Evolutionary conservation across 2,888 invertebrate species (phyloP).

Genomic region (Elegia similella): DNA sequence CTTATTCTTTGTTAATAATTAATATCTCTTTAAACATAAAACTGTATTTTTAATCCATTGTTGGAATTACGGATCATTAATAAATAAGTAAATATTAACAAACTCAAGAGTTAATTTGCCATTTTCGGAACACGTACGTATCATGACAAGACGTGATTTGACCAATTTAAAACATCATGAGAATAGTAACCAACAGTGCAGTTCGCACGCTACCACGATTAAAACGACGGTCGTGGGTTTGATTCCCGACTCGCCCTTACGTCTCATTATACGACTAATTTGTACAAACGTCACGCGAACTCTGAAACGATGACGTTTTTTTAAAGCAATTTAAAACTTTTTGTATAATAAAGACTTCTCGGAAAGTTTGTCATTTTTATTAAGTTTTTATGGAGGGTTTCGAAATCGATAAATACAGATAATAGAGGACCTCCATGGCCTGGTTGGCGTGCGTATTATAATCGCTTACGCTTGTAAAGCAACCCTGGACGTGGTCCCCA

Average conservation of each 20-base stretch:
- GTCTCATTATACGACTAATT: slow-evolving; percentile 64
- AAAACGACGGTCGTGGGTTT: slow-evolving; percentile 50
- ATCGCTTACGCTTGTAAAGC: too few species aligned
- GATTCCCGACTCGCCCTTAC: slow-evolving; percentile 55
- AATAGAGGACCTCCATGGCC: too few species aligned
- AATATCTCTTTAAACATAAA: too few species aligned
- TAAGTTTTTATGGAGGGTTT: not conserved
- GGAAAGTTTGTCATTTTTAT: slow-evolving; percentile 7
- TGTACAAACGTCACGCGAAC: slow-evolving; percentile 62
- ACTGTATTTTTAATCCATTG: too few species aligned
- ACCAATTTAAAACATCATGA: slow-evolving; percentile 27
- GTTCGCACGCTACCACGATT: slow-evolving; percentile 62
- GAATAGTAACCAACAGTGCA: slow-evolving; percentile 34
- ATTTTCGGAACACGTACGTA: too few species aligned
- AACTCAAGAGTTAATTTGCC: too few species aligned
- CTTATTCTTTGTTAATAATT: too few species aligned
- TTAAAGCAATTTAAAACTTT: slow-evolving; percentile 13
- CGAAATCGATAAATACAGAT: not conserved
- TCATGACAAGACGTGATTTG: too few species aligned
- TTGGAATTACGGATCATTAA: too few species aligned
- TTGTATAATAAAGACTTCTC: slow-evolving; percentile 11
- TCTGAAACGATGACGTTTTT: slow-evolving; percentile 5
- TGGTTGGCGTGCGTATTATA: too few species aligned
- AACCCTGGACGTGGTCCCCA: too few species aligned
- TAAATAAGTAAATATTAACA: too few species aligned